Evolutionary conservation across 2,797 vertebrate genomes (phyloP).

Genomic region (Parambassis ranga): DNA sequence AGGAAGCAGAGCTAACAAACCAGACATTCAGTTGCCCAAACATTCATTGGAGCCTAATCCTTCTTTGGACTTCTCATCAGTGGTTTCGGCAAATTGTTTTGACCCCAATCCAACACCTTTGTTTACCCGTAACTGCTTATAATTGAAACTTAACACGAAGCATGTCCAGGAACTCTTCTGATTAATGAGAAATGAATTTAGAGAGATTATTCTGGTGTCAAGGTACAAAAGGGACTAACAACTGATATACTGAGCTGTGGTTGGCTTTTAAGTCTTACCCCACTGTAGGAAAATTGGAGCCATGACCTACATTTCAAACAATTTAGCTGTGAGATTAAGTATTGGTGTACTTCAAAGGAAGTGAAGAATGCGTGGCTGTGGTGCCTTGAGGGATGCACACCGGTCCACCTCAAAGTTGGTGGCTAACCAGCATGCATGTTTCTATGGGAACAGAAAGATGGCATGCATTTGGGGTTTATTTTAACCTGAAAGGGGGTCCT

Average conservation of each 20-base stretch:
- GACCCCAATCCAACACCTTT: constrained; percentile 21
- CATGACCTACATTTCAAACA: constrained; percentile 68
- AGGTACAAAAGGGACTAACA: constrained; percentile 19
- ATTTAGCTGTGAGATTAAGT: constrained; percentile 71
- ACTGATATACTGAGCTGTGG: constrained; percentile 23
- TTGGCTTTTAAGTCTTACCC: constrained; percentile 32
- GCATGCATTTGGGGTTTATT: constrained; percentile 27
- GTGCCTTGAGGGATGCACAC: constrained; percentile 35
- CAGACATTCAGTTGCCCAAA: not conserved
- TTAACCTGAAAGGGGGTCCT: constrained; percentile 18
- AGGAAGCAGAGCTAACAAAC: not conserved
- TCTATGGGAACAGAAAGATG: constrained; percentile 36
- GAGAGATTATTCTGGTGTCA: constrained; percentile 22
- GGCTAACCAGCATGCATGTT: constrained; percentile 30
- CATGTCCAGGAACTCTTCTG: constrained; percentile 28
- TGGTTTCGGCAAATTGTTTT: constrained; percentile 28
- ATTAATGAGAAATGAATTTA: constrained; percentile 37
- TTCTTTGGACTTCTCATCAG: constrained; percentile 8
- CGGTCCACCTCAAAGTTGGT: constrained; percentile 39
- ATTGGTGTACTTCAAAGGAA: constrained; percentile 69
- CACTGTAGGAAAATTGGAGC: constrained; percentile 60
- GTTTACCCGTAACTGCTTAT: constrained; percentile 34
- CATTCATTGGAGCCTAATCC: not conserved
- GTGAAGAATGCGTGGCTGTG: constrained; percentile 34
- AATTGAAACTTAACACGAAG: constrained; percentile 40